A percentile compares a stretch with the other conserved stretches of the same genome.
Conservation (phyloP, 92 coral and sea anemone genomes). For the Zoanthus sansibaricus region DNA sequence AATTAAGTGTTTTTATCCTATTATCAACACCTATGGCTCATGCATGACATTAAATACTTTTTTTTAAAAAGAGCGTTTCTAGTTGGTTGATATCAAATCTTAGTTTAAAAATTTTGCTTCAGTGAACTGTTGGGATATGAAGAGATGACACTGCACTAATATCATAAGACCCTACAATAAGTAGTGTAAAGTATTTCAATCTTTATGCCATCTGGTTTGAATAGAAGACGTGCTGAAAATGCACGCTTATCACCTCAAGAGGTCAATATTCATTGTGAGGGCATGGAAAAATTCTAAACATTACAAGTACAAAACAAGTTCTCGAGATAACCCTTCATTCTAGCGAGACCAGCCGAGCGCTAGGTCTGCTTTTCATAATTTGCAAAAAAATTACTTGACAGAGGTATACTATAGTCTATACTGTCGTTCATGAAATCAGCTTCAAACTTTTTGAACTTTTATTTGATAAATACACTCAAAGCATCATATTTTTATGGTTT, state of each 20-base stretch:
- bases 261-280: neutral
- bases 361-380: neutral
- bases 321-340: neutral
- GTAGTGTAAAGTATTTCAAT: neutral
- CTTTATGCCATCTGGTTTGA: neutral
- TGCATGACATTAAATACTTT: too few relatives aligned
- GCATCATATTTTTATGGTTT: neutral
- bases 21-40: too few relatives aligned
- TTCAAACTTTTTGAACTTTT: too few relatives aligned
- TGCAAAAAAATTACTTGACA: too few relatives aligned
- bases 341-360: neutral
- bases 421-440: neutral
- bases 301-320: slow-evolving; percentile 4
- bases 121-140: neutral
- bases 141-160: neutral
- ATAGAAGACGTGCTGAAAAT: neutral
- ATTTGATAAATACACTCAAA: neutral
- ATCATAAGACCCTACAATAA: too few relatives aligned
- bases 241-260: neutral
- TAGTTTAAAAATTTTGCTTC: neutral
- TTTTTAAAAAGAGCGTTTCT: too few relatives aligned
- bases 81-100: neutral
- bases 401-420: too few relatives aligned
- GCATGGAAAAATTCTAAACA: slow-evolving; percentile 15
- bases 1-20: neutral